Percentiles rank a stretch among this genome's conserved stretches.
phyloP scores from a whole-genome alignment of 2,113 vertebrate genomes.

The Sinocyclocheilus rhinocerous region DNA sequence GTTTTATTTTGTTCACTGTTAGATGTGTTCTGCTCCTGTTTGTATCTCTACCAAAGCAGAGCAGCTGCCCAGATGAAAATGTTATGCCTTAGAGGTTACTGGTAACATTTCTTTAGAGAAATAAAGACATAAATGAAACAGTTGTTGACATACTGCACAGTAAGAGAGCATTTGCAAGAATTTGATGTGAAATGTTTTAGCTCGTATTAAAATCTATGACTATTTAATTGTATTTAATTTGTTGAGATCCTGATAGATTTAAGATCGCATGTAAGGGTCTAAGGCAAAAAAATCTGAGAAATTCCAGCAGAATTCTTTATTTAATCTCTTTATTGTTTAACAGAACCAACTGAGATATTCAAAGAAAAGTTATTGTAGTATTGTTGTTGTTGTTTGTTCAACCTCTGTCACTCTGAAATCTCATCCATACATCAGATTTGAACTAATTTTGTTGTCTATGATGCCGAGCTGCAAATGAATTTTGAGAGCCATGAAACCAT shows the following conservation, averaged over 20 bases:
- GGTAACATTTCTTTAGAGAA: not conserved
- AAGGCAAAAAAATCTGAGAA: not conserved
- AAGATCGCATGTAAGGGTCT: not conserved
- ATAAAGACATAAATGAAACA: not conserved
- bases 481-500: not conserved
- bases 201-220: not conserved
- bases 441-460: too few relatives aligned
- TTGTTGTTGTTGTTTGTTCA: too few relatives aligned
- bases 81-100: not conserved
- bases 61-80: slow-evolving; percentile 1
- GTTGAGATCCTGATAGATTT: not conserved
- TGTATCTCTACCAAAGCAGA: not conserved
- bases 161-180: not conserved
- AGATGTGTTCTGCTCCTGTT: not conserved
- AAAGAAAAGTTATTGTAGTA: too few relatives aligned
- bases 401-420: too few relatives aligned
- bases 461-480: too few relatives aligned
- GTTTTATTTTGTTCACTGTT: not conserved
- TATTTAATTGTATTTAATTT: not conserved
- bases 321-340: too few relatives aligned
- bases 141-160: not conserved
- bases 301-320: not conserved
- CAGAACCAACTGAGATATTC: too few relatives aligned
- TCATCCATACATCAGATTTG: too few relatives aligned
- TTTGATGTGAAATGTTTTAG: not conserved